Evolutionary conservation across 1,140 invertebrate genomes (phyloP).

Genomic region (Lepidurus apus): DNA sequence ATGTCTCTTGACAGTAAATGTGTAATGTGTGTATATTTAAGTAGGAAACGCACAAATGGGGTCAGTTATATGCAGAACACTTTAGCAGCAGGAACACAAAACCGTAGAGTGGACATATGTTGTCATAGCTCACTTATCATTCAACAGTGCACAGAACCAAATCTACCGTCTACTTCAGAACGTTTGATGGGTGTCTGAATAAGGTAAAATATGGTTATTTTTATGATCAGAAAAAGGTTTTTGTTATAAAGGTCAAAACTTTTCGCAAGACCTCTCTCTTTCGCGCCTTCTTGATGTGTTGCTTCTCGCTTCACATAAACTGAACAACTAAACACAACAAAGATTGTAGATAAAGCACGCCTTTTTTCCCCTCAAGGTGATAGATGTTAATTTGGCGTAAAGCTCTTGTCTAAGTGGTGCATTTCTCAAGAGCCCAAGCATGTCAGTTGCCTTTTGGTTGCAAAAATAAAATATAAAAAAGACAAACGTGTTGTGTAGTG

Average conservation of each 20-base stretch:
- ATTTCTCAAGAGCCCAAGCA: background rate
- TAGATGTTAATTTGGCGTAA: background rate
- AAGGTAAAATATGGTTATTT: no score
- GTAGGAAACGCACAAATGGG: background rate
- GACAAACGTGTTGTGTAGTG: background rate
- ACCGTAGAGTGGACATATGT: background rate
- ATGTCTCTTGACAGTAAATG: background rate
- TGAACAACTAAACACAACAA: background rate
- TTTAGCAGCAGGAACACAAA: background rate
- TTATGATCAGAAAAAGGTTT: no score
- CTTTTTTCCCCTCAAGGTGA: background rate
- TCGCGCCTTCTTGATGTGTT: background rate
- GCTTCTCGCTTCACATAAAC: background rate
- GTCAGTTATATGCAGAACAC: background rate
- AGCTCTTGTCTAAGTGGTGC: background rate
- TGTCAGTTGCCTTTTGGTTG: background rate
- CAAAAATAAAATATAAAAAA: background rate
- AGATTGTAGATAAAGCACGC: background rate
- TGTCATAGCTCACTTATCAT: no score
- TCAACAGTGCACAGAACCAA: no score
- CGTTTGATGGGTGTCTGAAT: no score
- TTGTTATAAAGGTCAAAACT: no score
- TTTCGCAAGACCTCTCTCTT: background rate
- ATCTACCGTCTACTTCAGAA: no score
- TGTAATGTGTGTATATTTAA: background rate